phyloP scores from a whole-genome alignment of 2,888 invertebrate genomes.

The Aspidiotus rigidus region DNA sequence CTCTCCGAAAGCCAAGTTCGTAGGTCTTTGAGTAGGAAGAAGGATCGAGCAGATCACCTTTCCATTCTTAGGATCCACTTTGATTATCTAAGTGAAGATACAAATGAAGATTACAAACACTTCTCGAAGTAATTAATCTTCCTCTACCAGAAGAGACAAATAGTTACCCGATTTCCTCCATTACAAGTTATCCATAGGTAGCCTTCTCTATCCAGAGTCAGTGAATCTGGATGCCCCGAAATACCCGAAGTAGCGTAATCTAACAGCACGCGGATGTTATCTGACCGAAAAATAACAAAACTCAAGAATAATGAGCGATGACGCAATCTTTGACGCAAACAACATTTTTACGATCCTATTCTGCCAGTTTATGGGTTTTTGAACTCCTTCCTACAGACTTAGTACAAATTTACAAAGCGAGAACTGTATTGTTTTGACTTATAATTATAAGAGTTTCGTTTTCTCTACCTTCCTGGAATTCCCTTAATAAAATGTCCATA shows the following conservation, averaged over 20 bases:
- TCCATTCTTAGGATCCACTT: slow-evolving; percentile 50
- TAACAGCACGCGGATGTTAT: slow-evolving; percentile 52
- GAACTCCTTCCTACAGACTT: not conserved
- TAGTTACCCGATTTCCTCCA: slow-evolving; percentile 52
- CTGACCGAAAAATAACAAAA: slow-evolving; percentile 43
- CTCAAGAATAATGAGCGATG: too few relatives aligned
- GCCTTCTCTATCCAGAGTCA: slow-evolving; percentile 48
- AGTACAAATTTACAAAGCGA: too few relatives aligned
- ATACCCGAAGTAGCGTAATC: slow-evolving; percentile 46
- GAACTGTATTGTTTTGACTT: too few relatives aligned
- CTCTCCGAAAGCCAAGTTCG: too few relatives aligned
- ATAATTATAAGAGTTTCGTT: too few relatives aligned
- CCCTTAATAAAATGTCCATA: too few relatives aligned
- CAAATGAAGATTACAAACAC: not conserved
- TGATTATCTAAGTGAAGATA: slow-evolving; percentile 42
- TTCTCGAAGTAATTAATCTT: not conserved
- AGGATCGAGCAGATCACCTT: slow-evolving; percentile 50
- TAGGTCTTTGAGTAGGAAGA: too few relatives aligned
- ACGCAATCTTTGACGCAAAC: too few relatives aligned
- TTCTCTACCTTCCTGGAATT: too few relatives aligned
- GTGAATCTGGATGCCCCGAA: slow-evolving; percentile 43
- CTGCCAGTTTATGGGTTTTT: not conserved
- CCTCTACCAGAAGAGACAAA: not conserved
- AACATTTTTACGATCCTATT: too few relatives aligned
- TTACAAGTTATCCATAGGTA: slow-evolving; percentile 54